Base-by-base conservation (phyloP, 2,797 vertebrate genomes). In the Rhinophrynus dorsalis region DNA sequence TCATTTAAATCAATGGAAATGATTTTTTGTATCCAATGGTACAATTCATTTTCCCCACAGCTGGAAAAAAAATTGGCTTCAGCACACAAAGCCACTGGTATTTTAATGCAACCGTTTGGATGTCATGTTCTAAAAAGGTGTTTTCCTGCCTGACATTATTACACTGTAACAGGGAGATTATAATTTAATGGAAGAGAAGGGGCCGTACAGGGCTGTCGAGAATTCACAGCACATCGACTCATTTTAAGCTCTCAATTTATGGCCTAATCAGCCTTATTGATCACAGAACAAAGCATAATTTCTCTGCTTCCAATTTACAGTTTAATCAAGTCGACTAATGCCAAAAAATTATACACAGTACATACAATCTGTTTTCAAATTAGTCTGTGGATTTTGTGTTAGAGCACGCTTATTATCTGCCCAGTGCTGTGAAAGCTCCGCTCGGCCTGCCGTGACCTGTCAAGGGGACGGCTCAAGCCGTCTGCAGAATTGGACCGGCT, bases 241-340 rank as follows among this genome's bases (percentile, higher is more conserved):
- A 59, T 51, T 71, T 72, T 72, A 72, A 72, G 69, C 61, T 66
- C 52, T 52, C 61, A 72, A 72, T 72, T 73, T 73, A 73, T 73
- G 62, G 70, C 47, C 59, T 71, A 71, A 71, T 71, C 68, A 71
- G 52, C 51, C 68, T 57, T 71, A 71, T 71, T 71, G 68, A 71
- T 71, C 68, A 73, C 70, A 73, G 70, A 73, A 73, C 62, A 73
- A 73, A 73, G 70, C 70, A 54, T 59, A 60, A 67, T 67, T 29
- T 59, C 62, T 26, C 47, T 11, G 62, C 55, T 67, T 67, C 70
- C 62, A 73, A 73, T 73, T 73, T 66, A 73, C 70, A 73, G 70
- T 73, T 73, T 73, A 73, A 73, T 73, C 70, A 67, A 67, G 62
- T 60, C 56, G 17, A 29, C 62, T 73, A 73, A 73, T 73, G 62